phyloP scores from a whole-genome alignment of 37 sponge, comb jelly and placozoan genomes.

The Tethya wilhelma region DNA sequence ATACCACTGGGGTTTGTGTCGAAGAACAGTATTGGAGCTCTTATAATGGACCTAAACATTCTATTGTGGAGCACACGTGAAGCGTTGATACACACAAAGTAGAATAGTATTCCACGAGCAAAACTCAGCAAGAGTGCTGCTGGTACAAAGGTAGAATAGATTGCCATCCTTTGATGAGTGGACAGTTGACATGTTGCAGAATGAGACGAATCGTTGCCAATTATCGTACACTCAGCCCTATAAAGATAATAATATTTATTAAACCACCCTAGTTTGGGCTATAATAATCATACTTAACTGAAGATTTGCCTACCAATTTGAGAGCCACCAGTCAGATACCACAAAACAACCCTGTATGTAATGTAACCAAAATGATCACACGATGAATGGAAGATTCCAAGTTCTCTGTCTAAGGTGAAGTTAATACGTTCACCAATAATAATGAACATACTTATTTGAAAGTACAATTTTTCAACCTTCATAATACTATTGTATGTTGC shows the following conservation, averaged over 20 bases:
- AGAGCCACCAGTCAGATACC: slow-evolving; percentile 74
- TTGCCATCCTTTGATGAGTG: slow-evolving; percentile 26
- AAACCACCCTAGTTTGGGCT: not conserved
- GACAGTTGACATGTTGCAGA: slow-evolving; percentile 15
- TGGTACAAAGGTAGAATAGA: slow-evolving; percentile 38
- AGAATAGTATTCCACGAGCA: slow-evolving; percentile 30
- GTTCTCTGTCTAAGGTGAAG: no score
- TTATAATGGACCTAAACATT: slow-evolving; percentile 54
- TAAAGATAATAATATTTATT: no score
- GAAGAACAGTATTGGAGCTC: slow-evolving; percentile 71
- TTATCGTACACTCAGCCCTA: slow-evolving; percentile 67
- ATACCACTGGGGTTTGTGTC: slow-evolving; percentile 80
- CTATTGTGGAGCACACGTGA: slow-evolving; percentile 56
- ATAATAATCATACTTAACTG: no score
- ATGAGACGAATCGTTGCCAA: no score
- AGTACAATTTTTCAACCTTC: no score
- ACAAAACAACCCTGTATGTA: slow-evolving; percentile 51
- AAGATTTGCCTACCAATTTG: slow-evolving; percentile 78
- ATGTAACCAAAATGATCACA: no score
- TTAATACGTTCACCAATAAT: no score
- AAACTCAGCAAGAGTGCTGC: slow-evolving; percentile 28
- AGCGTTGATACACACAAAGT: slow-evolving; percentile 40
- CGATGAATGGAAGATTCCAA: no score
- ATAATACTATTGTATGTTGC: no score
- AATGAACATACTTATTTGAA: no score